Base-by-base conservation (phyloP, 2,797 vertebrate genomes). In the Argentina silus region DNA sequence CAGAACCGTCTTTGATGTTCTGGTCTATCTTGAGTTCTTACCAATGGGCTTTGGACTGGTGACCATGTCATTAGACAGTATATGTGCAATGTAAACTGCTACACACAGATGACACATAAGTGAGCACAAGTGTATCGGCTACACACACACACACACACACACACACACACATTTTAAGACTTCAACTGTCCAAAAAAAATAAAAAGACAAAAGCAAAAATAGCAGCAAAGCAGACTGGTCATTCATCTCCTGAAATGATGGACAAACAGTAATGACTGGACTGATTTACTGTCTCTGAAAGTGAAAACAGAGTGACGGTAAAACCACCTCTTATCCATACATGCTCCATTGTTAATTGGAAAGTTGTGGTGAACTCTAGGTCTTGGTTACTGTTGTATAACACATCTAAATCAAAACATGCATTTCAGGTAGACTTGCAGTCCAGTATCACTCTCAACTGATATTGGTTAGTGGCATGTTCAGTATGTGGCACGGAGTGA, bases 11-110 rank as follows among this genome's bases (percentile, higher is more conserved):
- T 64, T 62, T 62, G 47, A 27, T 47, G 44, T 47, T 65, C 8
- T 69, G 36, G 7, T 9, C n/a, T 1, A 27, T 60, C 57, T 45
- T 3, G 60, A 67, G 69, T 71, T 71, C 42, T 69, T 53, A 62
- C 66, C 68, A 69, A 77, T 77, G 73, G 81, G 83, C 76, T 87
- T 88, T 87, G 78, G 82, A 81, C 76, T 48, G 79, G 57, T 80
- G 79, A 82, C n/a, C 5, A 1, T 78, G 50, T 56, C 72, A 74
- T 64, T 70, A 83, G 64, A 83, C 73, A 67, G 50, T 64, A 70
- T 36, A n/a, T 14, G 21, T 36, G 67, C 70, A 69, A 79, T 61
- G 67, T 70, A 81, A 73, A 77, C n/a, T 45, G 75, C 64, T 69
- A 63, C 69, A 82, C 78, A 83, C 73, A 80, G 65, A 76, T 43